Conservation (phyloP, 1,140 invertebrate species). For the Coelopa frigida region DNA sequence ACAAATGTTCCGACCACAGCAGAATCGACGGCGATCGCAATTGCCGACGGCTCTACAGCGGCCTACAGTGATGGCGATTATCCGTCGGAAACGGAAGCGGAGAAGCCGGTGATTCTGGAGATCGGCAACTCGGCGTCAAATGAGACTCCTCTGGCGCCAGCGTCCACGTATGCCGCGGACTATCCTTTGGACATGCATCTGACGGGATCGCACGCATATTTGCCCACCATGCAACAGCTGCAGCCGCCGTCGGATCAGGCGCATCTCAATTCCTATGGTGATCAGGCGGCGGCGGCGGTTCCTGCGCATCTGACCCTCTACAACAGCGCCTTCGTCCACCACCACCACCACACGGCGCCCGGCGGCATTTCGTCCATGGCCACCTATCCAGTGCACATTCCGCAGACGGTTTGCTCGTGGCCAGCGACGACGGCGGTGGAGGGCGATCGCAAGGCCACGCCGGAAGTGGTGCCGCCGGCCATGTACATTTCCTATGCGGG, state of each 20-base stretch:
- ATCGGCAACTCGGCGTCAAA: conserved; percentile 19
- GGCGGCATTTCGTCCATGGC: conserved; percentile 1
- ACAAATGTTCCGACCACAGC: no score
- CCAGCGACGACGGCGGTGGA: conserved; percentile 9
- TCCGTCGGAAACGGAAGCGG: conserved; percentile 22
- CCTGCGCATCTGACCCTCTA: no score
- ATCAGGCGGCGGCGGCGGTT: conserved; percentile 11
- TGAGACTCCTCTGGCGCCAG: conserved; percentile 10
- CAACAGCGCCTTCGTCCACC: no score
- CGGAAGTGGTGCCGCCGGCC: conserved; percentile 34
- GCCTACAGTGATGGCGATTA: conserved; percentile 6
- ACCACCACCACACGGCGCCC: conserved; percentile 5
- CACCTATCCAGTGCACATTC: conserved; percentile 20
- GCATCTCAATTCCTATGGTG: background rate
- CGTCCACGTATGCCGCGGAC: conserved; percentile 9
- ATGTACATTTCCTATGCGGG: conserved; percentile 30
- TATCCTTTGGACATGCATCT: conserved; percentile 17
- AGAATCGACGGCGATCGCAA: background rate
- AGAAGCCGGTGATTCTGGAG: conserved; percentile 33
- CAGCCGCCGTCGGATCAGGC: no score
- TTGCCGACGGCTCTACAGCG: conserved; percentile 5
- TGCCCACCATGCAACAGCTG: conserved; percentile 16
- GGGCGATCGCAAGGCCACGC: background rate
- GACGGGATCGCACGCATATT: conserved; percentile 8
- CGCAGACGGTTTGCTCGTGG: conserved; percentile 36